phyloP scores from a whole-genome alignment of 2,888 invertebrate genomes.

The Synergus japonicus region DNA sequence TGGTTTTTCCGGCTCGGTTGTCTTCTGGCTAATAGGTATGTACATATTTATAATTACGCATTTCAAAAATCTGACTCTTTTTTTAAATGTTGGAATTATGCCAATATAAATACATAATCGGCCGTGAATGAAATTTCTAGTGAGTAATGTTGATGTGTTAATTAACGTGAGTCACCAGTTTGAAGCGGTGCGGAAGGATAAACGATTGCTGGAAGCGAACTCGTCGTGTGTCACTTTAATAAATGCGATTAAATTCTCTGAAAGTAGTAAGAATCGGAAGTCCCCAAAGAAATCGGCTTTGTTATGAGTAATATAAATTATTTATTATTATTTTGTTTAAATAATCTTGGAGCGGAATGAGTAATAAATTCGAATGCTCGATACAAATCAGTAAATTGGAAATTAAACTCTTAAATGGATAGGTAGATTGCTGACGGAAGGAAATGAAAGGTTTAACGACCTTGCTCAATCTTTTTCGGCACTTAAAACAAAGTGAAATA shows the following conservation, averaged over 20 bases:
- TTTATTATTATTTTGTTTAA: neutral
- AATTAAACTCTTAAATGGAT: neutral
- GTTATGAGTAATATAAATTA: neutral
- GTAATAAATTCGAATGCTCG: slow-evolving; percentile 1
- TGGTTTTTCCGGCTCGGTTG: too few relatives aligned
- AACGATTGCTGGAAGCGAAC: slow-evolving; percentile 11
- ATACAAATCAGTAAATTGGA: neutral
- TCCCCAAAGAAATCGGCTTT: neutral
- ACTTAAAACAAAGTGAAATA: neutral
- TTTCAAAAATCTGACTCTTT: too few relatives aligned
- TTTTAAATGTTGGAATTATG: too few relatives aligned
- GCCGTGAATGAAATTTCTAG: slow-evolving; percentile 51
- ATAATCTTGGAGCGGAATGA: neutral
- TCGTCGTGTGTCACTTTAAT: slow-evolving; percentile 8
- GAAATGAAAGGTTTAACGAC: neutral
- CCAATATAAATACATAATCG: slow-evolving; percentile 43
- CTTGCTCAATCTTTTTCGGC: neutral
- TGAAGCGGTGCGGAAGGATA: slow-evolving; percentile 51
- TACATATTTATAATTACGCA: too few relatives aligned
- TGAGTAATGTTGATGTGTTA: slow-evolving; percentile 63
- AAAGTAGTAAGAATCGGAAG: neutral
- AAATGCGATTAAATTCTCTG: slow-evolving; percentile 1
- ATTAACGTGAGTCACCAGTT: slow-evolving; percentile 62
- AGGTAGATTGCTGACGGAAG: neutral
- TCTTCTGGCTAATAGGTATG: too few relatives aligned